Evolutionary conservation across 2,797 vertebrate genomes (phyloP), one percentile per base, ranked within the genome.

Genomic region (Podarcis siculus): DNA sequence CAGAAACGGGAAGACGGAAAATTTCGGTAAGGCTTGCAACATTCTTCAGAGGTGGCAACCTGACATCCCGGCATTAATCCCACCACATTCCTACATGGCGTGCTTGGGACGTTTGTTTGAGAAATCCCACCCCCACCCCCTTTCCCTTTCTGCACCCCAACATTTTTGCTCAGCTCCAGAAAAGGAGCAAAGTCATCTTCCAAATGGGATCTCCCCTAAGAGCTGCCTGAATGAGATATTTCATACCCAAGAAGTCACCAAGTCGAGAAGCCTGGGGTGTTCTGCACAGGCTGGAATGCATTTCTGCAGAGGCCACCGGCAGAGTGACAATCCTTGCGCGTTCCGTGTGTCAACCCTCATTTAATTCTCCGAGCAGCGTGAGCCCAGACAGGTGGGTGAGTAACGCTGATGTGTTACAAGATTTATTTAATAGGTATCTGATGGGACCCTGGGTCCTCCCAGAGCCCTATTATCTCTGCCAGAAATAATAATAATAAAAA

Each of bases 351-450:
- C n/a, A 91, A 85, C 92, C 92, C 96, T 96, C 94, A 94, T 97
- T 97, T 97, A 87, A 96, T 92, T 95, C 97, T 95, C 97, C 95
- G 89, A 95, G 95, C 96, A 93, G 96, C 89, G 69, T n/a, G 35
- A 83, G 89, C 82, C 87, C 94, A 21, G 97, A 97, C 98, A 97
- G 97, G 96, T 95, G 93, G 95, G 96, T 95, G 96, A 98, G 96
- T 93, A 94, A 96, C 92, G 79, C 94, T 91, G 55, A 64, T 23
- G 93, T 72, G 66, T 89, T 86, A 88, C 6, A 88, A 97, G 97
- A 98, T 97, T 97, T 97, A 97, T 98, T 97, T 98, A 97, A 95
- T 96, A 94, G 97, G 97, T 94, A 91, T 93, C 93, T 93, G 96
- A 95, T 87, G 93, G 87, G 94, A 95, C 86, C 96, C 88, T 30